Base-by-base conservation (phyloP, 2,888 invertebrate genomes). In the Ectobius pallidus region DNA sequence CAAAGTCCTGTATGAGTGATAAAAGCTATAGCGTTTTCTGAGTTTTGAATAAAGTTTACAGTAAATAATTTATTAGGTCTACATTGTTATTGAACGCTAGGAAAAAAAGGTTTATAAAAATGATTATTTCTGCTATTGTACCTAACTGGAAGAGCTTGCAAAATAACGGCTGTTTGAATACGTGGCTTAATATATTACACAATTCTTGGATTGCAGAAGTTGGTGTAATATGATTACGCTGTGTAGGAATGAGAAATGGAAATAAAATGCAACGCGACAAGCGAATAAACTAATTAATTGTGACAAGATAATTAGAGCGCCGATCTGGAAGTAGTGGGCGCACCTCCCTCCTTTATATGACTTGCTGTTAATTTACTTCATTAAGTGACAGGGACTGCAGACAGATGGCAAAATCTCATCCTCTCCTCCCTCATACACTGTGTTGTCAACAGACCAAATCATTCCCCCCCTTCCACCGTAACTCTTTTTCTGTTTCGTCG, bases 241-340 rank as follows among this genome's bases (percentile, higher is more conserved):
- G 30, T 58, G n/a, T 6, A 34, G 16, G 32, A n/a, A 30, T 7
- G 30, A 30, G 58, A n/a, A 32, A 3, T 14, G 30, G 32, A 30
- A n/a, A 3, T 16, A 16, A 34, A 55, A 69, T 55, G 49, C 20
- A 69, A 55, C 20, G 69, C 22, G 69, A 69, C 69, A 69, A 69
- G 52, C 22, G 52, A 20, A 25, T 52, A 34, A 69, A 55, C 34
- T 69, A 69, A 69, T 69, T 69, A 69, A 69, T 69, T 22, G 69
- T 69, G 69, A 49, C 69, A 69, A 69, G 52, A 69, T 69, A 55
- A 69, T 69, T 69, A 69, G 55, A 69, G 55, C 34, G 3, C 30
- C 52, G 69, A 69, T 69, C 69, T 69, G 55, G 39, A 49, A 52
- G 68, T 39, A 32, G 49, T 25, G 30, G 14, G 58, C 14, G 20